Conservation (phyloP, 2,888 invertebrate genomes). For the Achlya flavicornis region DNA sequence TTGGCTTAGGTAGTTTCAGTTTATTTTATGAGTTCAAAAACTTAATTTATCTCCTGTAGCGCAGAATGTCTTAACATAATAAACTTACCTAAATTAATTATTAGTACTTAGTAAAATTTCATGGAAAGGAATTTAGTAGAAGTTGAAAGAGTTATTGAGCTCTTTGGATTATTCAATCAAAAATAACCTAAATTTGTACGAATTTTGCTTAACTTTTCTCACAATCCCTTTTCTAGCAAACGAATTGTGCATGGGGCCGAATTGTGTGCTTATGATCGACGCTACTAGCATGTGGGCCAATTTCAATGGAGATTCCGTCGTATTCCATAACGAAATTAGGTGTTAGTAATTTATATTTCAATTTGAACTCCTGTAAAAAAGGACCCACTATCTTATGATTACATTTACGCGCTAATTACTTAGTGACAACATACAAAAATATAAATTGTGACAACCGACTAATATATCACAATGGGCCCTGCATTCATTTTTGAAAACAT, state of each 20-base stretch:
- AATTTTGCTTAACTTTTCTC: constrained; percentile 20
- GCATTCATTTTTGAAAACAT: constrained; percentile 44
- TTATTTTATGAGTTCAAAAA: not conserved
- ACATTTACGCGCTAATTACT: not conserved
- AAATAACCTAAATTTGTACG: constrained; percentile 24
- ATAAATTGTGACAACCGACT: constrained; percentile 57
- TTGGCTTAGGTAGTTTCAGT: too few species aligned
- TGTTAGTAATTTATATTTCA: not conserved
- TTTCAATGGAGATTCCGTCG: not conserved
- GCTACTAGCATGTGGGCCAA: not conserved
- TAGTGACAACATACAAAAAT: constrained; percentile 19
- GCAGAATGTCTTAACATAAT: not conserved
- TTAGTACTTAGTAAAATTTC: not conserved
- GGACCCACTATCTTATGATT: not conserved
- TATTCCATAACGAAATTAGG: too few species aligned
- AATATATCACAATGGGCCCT: constrained; percentile 67
- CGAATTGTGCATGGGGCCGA: not conserved
- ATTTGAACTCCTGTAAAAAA: constrained; percentile 1
- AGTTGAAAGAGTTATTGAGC: constrained; percentile 28
- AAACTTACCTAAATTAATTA: not conserved
- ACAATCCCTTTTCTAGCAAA: not conserved
- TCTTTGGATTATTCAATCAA: constrained; percentile 45
- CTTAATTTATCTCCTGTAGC: not conserved
- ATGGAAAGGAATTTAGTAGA: constrained; percentile 13
- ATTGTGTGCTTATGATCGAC: not conserved